phyloP scores from a whole-genome alignment of 2,888 invertebrate genomes.

The Pocota personata region DNA sequence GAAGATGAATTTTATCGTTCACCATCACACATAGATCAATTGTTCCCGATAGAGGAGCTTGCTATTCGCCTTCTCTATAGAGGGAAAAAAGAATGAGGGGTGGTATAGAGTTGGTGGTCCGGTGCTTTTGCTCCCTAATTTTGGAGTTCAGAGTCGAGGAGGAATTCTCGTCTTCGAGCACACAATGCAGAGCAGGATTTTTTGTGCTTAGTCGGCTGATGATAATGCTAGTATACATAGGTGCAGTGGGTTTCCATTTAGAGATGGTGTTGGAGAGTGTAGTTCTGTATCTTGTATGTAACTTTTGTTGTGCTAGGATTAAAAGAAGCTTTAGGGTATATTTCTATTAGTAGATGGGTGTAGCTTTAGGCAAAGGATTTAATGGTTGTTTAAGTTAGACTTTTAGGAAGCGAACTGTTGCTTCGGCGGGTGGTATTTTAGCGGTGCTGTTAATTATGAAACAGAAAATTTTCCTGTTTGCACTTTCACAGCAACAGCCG shows the following conservation, averaged over 20 bases:
- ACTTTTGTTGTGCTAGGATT: background rate
- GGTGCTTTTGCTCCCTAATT: constrained; percentile 18
- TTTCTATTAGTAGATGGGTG: background rate
- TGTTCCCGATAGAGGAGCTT: constrained; percentile 40
- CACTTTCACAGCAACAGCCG: too few relatives aligned
- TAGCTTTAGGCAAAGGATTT: constrained; percentile 1
- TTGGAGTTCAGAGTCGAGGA: background rate
- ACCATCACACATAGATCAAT: constrained; percentile 43
- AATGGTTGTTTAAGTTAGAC: background rate
- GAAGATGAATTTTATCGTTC: constrained; percentile 52
- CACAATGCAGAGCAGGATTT: background rate
- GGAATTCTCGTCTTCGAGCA: background rate
- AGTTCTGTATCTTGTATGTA: background rate
- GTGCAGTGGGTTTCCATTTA: background rate
- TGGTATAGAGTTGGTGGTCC: background rate
- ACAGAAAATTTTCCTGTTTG: background rate
- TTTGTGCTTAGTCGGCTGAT: background rate
- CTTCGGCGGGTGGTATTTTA: background rate
- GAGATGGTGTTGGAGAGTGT: background rate
- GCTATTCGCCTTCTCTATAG: background rate
- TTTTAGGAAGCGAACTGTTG: constrained; percentile 6
- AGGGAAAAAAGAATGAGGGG: background rate
- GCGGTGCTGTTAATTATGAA: background rate
- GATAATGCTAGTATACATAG: background rate
- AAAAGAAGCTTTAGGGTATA: constrained; percentile 9